These are phyloP conservation scores for Keiferia lycopersicella DNA, from an alignment of 2,888 invertebrate genomes.

Conservation along the genomic window DNA sequence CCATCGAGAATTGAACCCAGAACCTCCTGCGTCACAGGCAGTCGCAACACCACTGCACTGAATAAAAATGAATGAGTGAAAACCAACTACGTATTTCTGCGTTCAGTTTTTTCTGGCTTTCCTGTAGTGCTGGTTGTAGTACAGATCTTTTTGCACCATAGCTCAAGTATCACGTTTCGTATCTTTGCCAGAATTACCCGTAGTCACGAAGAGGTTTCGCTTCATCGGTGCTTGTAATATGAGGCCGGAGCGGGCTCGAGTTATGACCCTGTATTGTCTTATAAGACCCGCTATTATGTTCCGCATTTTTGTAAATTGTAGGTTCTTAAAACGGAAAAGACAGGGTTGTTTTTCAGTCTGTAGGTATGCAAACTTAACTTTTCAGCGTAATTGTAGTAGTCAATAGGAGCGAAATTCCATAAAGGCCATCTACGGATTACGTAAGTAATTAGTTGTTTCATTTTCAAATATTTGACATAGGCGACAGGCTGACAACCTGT, in stretches of 20 bases:
- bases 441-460: no score
- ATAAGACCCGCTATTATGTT: slow-evolving; percentile 10
- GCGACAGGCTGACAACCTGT: no score
- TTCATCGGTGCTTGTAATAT: slow-evolving; percentile 20
- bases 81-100: no score
- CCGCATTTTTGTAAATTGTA: slow-evolving; percentile 10
- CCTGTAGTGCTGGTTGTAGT: not conserved
- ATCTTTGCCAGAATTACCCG: slow-evolving; percentile 19
- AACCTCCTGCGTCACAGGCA: no score
- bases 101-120: not conserved
- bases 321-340: not conserved
- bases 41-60: no score
- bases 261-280: slow-evolving; percentile 18
- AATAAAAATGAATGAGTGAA: no score
- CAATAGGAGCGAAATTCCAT: no score
- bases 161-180: slow-evolving; percentile 23
- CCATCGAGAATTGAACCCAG: no score
- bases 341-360: not conserved
- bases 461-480: no score
- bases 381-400: no score
- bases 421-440: no score
- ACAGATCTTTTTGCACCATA: not conserved
- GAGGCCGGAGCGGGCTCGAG: slow-evolving; percentile 2
- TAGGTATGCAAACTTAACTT: no score
- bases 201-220: slow-evolving; percentile 23